Evolutionary conservation across 2,888 invertebrate species (phyloP).

Genomic region (Liopterus haemorrhoidalis): DNA sequence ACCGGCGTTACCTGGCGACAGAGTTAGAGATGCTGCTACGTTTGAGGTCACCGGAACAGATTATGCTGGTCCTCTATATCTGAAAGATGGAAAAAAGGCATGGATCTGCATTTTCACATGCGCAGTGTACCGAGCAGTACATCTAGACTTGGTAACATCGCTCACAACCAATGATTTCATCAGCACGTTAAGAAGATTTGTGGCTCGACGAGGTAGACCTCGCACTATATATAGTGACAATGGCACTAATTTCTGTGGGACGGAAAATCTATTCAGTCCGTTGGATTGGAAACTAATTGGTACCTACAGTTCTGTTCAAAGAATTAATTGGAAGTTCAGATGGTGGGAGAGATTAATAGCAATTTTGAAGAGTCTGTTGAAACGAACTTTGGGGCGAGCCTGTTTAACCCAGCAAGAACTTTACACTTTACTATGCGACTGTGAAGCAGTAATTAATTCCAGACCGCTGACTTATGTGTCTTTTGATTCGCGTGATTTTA

Average conservation of each 20-base stretch:
- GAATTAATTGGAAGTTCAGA: constrained; percentile 38
- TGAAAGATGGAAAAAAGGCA: constrained; percentile 29
- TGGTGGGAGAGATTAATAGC: constrained; percentile 41
- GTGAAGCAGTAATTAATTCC: constrained; percentile 36
- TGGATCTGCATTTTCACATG: constrained; percentile 41
- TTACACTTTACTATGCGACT: constrained; percentile 35
- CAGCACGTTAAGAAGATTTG: constrained; percentile 29
- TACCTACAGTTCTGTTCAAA: constrained; percentile 18
- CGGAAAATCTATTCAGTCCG: constrained; percentile 29
- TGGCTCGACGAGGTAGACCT: constrained; percentile 31
- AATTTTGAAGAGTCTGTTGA: constrained; percentile 38
- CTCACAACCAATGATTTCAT: constrained; percentile 35
- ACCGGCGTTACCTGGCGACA: constrained; percentile 35
- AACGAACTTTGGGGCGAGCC: constrained; percentile 35
- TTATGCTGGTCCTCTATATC: constrained; percentile 37
- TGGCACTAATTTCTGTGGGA: constrained; percentile 41
- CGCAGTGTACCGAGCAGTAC: constrained; percentile 37
- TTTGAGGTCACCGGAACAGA: constrained; percentile 38
- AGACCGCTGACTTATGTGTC: constrained; percentile 37
- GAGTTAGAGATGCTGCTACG: constrained; percentile 33
- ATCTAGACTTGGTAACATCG: constrained; percentile 38
- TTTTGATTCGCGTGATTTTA: constrained; percentile 31
- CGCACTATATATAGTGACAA: constrained; percentile 40
- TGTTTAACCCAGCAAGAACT: constrained; percentile 35
- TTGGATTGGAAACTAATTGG: constrained; percentile 30